Evolutionary conservation across 2,888 invertebrate species (phyloP), one percentile per base, ranked within the genome.

Genomic region (Phortica magna): DNA sequence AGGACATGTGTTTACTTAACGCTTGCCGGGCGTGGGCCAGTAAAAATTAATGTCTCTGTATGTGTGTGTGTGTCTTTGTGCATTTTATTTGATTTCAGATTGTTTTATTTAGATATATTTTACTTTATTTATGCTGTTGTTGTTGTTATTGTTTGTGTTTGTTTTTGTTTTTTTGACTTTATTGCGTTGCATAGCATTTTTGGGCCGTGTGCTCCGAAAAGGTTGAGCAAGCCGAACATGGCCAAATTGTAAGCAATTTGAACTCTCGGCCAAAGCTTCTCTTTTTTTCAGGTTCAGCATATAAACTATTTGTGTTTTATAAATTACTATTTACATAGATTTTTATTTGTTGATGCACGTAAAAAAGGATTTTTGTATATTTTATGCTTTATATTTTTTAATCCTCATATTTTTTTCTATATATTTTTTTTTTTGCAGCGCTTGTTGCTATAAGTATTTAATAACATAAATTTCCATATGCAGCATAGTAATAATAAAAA

Each of bases 1-100:
- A 73, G 74, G 86, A 85, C 85, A 85, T 86, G 85, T 85, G 85
- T 85, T 85, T 85, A 85, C 85, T 85, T 85, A 83, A 84, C 85
- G 83, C 55, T 12, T 41, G 17, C 41, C 10, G 41, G n/a, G 65
- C n/a, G 31, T 68, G 70, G 80, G 77, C 77, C 77, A 77, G 74
- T 61, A 73, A 76, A 76, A 73, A 64, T 68, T 73, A 57, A 65
- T 76, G 61, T 76, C 77, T 67, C 9, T 31, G 41, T 73, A 4
- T 73, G 41, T 7, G 39, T 57, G 55, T 71, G 53, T 71, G 12
- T 61, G 6, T 64, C 48, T 74, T 43, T 41, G 22, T 78, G 79
- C 81, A 79, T 76, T 84, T 86, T 85, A 85, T 86, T 85, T 86
- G 84, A 84, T 78, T 68, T 79, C 78, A 79, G 76, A 79, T 75